A percentile compares a stretch with the other conserved stretches of the same genome.
Evolutionary conservation across 2,797 vertebrate species (phyloP).

Genomic region (Hephaestus fuliginosus): DNA sequence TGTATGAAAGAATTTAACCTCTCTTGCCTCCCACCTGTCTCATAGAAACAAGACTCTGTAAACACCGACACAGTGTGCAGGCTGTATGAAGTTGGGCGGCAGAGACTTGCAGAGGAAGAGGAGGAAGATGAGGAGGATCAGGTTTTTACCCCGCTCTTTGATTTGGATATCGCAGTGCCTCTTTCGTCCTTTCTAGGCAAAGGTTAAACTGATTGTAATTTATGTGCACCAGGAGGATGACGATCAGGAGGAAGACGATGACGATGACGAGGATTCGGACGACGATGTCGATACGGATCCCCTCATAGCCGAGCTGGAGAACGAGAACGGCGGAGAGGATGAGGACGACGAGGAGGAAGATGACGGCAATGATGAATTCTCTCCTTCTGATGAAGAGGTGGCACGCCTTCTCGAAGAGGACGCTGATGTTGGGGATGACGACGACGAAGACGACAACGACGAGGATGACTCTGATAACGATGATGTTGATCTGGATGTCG

Average conservation of each 20-base stretch:
- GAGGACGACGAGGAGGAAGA: constrained; percentile 95
- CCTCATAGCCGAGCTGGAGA: constrained; percentile 93
- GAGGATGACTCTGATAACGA: constrained; percentile 85
- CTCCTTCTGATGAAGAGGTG: constrained; percentile 95
- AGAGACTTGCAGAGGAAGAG: constrained; percentile 97
- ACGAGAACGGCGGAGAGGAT: constrained; percentile 91
- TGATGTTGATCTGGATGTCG: constrained; percentile 93
- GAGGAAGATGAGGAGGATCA: constrained; percentile 99
- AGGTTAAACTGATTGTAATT: neutral
- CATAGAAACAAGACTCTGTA: constrained; percentile 96
- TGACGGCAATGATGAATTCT: constrained; percentile 95
- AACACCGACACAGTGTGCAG: constrained; percentile 98
- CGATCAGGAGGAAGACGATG: constrained; percentile 94
- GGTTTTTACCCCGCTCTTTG: constrained; percentile 77
- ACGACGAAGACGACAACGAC: constrained; percentile 91
- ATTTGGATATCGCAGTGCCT: neutral
- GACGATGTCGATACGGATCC: constrained; percentile 96
- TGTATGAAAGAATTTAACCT: neutral
- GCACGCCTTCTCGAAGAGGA: constrained; percentile 93
- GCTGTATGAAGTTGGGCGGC: constrained; percentile 97
- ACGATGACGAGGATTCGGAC: constrained; percentile 92
- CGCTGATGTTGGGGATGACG: constrained; percentile 92
- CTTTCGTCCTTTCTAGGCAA: neutral
- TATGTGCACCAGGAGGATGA: constrained; percentile 89
- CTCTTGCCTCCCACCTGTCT: neutral